Conservation (phyloP, 2,888 invertebrate species). For the Epinotia nisella region DNA sequence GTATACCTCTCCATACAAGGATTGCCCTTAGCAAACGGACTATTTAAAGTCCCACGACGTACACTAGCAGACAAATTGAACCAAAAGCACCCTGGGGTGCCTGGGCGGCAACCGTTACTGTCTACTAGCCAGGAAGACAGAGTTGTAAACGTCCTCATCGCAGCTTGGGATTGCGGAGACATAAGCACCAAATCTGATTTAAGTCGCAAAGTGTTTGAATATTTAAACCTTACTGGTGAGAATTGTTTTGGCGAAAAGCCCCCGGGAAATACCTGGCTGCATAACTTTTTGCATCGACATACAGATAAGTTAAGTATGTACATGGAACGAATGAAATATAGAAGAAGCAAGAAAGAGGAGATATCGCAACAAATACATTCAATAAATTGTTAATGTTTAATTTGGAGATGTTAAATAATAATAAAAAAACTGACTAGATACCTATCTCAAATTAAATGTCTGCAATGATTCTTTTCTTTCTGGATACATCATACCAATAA, state of each 20-base stretch:
- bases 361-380: not conserved
- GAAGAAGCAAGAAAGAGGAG: not conserved
- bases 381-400: not conserved
- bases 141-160: not conserved
- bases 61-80: constrained; percentile 10
- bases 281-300: constrained; percentile 1
- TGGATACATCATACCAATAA: too few species aligned
- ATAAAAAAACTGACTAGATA: too few species aligned
- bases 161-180: not conserved
- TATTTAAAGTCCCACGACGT: constrained; percentile 8
- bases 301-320: not conserved
- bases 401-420: not conserved
- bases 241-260: constrained; percentile 1
- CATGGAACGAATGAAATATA: not conserved
- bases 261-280: not conserved
- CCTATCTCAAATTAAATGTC: too few species aligned
- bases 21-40: too few species aligned
- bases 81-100: not conserved
- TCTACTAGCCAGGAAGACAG: not conserved
- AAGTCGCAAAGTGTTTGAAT: constrained; percentile 5
- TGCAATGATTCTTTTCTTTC: too few species aligned
- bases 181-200: not conserved
- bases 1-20: too few species aligned
- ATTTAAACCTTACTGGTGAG: not conserved
- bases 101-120: not conserved